Percentiles rank a stretch among this genome's conserved stretches.
Evolutionary conservation across 2,797 vertebrate species (phyloP).

Genomic region (Propithecus perrieri): DNA sequence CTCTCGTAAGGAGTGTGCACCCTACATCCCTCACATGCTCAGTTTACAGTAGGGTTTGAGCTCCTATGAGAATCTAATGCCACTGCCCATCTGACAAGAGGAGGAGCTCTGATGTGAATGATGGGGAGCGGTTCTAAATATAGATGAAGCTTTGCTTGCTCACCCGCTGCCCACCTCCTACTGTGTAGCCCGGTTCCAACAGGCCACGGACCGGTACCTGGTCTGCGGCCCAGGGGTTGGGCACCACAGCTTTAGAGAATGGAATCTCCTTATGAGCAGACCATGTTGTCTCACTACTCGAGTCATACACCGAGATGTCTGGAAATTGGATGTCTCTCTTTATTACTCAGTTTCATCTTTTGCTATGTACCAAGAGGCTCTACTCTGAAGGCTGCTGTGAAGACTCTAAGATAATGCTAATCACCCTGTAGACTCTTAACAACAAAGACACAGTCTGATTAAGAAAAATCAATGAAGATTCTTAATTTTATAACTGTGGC

Average conservation of each 20-base stretch:
- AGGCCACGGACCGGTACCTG: too few relatives aligned
- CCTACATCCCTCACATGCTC: too few relatives aligned
- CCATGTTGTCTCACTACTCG: not conserved
- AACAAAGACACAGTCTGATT: not conserved
- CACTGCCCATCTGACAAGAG: fast-evolving
- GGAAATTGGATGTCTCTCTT: not conserved
- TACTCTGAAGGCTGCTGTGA: not conserved
- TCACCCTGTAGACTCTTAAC: not conserved
- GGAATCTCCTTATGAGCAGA: not conserved
- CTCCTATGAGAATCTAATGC: too few relatives aligned
- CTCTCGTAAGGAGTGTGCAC: too few relatives aligned
- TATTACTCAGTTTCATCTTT: not conserved
- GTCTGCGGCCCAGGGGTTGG: too few relatives aligned
- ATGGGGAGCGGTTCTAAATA: too few relatives aligned
- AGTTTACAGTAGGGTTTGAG: too few relatives aligned
- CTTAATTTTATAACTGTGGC: not conserved
- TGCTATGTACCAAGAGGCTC: not conserved
- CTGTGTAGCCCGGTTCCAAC: too few relatives aligned
- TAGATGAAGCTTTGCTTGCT: too few relatives aligned
- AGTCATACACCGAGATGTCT: constrained; percentile 29
- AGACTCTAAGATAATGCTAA: not conserved
- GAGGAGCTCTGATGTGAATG: too few relatives aligned
- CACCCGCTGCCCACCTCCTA: too few relatives aligned
- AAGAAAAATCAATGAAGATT: not conserved
- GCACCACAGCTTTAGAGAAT: not conserved